Evolutionary conservation across 2,113 vertebrate genomes (phyloP), one percentile per base, ranked within the genome.

Genomic region (Percina caprodes): DNA sequence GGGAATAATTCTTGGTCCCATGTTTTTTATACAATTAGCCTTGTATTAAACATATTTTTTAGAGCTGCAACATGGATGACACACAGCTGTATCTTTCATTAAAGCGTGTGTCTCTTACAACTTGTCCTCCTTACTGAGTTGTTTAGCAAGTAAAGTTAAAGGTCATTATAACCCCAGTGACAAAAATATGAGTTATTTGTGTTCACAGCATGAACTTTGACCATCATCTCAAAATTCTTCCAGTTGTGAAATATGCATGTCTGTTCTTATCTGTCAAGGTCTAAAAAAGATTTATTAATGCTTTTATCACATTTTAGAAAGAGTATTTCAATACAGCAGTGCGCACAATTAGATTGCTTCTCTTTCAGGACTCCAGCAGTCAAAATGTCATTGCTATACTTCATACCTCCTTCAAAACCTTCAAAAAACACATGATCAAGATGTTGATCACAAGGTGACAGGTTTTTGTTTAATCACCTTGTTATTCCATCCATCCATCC

Each of bases 151-250:
- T 48, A 9, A 69, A 56, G 19, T 69, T 69, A 52, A 62, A 45
- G 54, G 13, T 39, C 1, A 45, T 33, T 35, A 4, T 39, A 69
- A 62, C n/a, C 23, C 2, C n/a, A 60, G 16, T 30, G 49, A 58
- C 26, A 26, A 21, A 51, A 26, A 13, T 19, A 10, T 16, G 21
- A 52, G 48, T 63, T n/a, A 26, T n/a, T 62, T 19, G 16, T 45
- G 18, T 30, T 70, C 19, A 35, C 23, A 48, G 39, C 49, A 45
- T 69, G 69, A 80, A 66, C 48, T 23, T 23, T 81, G 63, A 33
- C 23, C 54, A 9, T 16, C n/a, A 42, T 59, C 62, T 68, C 19
- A 59, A 15, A 13, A 59, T 30, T 45, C 55, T 33, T 73, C 1
- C 21, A 52, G 21, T 74, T 62, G 30, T 52, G 71, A 62, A 74